These are phyloP conservation scores for Antigone vipio DNA, from an alignment of 2,113 vertebrate genomes.

Conservation along the genomic window DNA sequence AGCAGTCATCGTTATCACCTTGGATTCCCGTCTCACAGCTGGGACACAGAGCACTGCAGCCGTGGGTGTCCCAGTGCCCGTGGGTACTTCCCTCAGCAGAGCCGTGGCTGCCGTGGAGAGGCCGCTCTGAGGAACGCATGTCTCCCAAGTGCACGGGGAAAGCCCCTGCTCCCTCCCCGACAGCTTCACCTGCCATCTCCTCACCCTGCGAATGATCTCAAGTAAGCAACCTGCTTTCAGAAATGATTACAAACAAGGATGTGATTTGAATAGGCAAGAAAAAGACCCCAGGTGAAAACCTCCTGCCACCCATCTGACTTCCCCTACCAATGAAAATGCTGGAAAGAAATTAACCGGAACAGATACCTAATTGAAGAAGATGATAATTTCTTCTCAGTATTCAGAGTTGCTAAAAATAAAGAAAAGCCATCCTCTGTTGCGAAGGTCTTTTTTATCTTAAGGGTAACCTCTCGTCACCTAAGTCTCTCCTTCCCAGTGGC, in stretches of 20 bases:
- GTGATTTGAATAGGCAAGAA: neutral
- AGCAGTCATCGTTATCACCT: fast-evolving
- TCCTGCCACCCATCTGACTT: neutral
- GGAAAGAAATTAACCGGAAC: neutral
- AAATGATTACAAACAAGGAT: neutral
- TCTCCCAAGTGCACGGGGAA: fast-evolving
- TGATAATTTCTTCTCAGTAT: neutral
- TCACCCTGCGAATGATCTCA: fast-evolving
- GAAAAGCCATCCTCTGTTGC: neutral
- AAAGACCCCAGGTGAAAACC: neutral
- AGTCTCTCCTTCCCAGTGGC: neutral
- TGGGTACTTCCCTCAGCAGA: fast-evolving
- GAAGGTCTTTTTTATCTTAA: neutral
- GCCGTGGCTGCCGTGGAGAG: neutral
- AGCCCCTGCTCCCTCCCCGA: neutral
- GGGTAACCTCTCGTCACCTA: fast-evolving
- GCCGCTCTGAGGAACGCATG: fast-evolving
- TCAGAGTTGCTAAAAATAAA: neutral
- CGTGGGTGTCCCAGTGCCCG: fast-evolving
- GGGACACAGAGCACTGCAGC: fast-evolving
- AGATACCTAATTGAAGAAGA: neutral
- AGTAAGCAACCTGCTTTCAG: neutral
- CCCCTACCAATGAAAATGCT: neutral
- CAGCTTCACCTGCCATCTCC: neutral
- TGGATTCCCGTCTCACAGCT: fast-evolving